Conservation (phyloP, 1,140 invertebrate species). For the Magallana gigas region DNA sequence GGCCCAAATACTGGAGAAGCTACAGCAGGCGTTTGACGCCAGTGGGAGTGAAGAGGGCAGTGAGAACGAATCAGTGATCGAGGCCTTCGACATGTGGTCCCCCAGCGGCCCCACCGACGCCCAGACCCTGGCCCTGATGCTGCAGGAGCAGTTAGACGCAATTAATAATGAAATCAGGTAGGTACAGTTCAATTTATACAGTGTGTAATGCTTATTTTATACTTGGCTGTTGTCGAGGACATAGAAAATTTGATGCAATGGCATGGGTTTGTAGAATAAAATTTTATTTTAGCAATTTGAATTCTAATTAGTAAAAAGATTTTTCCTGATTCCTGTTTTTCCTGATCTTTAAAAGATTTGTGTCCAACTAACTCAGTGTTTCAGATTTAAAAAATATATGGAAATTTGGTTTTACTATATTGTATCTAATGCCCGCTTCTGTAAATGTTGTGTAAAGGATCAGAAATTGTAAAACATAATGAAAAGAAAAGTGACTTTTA, state of each 20-base stretch:
- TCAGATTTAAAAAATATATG: not conserved
- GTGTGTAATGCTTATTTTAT: not conserved
- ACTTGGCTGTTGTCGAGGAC: not conserved
- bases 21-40: slow-evolving; percentile 92
- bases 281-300: too few relatives aligned
- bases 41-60: slow-evolving; percentile 86
- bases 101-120: slow-evolving; percentile 91
- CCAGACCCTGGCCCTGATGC: slow-evolving; percentile 97
- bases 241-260: too few relatives aligned
- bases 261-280: too few relatives aligned
- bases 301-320: too few relatives aligned
- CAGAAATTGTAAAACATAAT: too few relatives aligned
- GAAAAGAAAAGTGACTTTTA: too few relatives aligned
- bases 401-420: slow-evolving; percentile 28
- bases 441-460: too few relatives aligned
- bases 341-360: too few relatives aligned
- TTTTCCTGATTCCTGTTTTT: too few relatives aligned
- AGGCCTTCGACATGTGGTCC: slow-evolving; percentile 86
- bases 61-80: slow-evolving; percentile 80
- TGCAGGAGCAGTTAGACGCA: slow-evolving; percentile 99
- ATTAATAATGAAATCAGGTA: slow-evolving; percentile 98
- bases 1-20: slow-evolving; percentile 94
- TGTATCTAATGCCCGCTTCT: not conserved
- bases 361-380: too few relatives aligned
- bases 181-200: not conserved